Base-by-base conservation (phyloP, 2,113 vertebrate species). In the Poecile atricapillus region DNA sequence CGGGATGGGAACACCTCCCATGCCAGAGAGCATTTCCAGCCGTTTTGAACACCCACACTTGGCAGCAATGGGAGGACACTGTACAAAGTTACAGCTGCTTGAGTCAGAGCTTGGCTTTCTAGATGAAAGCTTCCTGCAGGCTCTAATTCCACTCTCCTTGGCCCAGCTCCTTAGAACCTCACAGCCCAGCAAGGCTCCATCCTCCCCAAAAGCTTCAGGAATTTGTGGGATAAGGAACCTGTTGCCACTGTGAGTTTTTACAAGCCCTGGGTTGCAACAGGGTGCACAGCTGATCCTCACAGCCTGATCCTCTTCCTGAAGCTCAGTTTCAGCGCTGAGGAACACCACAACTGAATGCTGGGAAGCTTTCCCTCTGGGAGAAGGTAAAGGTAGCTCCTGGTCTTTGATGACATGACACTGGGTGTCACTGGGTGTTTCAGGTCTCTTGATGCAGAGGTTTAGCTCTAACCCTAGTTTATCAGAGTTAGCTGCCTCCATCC, bases 241-340 rank as follows among this genome's bases (percentile, higher is more conserved):
- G 19, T 58, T 0, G 0, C 24, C 53, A 6, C 0, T 0, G 4
- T 19, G 43, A 69, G 46, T 73, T 92, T 64, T 52, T 13, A 60
- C 22, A 53, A 76, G 22, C 24, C 35, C 44, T 2, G 31, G 37
- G 37, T 7, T 47, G 50, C 37, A 53, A 2, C 5, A 12, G 39
- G 25, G 25, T 53, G 19, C 50, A 71, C 30, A 49, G 59, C 55
- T 50, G 59, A 43, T 67, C 41, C 41, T 81, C 65, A 30, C 52
- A 78, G 33, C 10, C 33, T 22, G 7, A n/a, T 60, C 39, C 35
- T 81, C 77, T 62, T 71, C 55, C 60, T 27, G 25, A 69, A 87
- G 63, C 37, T 52, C 43, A 43, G 35, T 53, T 76, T 43, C 59
- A 69, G 39, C 37, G 11, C 52, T 50, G 63, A 87, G 37, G 28